A percentile compares a stretch with the other conserved stretches of the same genome.
phyloP scores from a whole-genome alignment of 2,113 vertebrate species.

The Macheiramphus alcinus region DNA sequence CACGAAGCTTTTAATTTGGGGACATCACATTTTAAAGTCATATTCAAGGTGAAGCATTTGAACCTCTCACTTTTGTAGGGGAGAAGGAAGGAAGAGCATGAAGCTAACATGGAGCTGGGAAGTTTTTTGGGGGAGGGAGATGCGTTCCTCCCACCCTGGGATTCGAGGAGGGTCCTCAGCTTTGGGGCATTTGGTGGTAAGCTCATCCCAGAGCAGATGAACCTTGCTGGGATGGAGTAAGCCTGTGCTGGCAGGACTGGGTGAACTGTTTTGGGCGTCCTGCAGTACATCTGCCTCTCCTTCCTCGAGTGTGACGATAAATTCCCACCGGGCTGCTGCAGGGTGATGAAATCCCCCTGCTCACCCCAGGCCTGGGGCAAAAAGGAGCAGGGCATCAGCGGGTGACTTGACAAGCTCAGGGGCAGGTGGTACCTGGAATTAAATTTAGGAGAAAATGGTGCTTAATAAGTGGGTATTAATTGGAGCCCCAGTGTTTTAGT shows the following conservation, averaged over 20 bases:
- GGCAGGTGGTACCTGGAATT: neutral
- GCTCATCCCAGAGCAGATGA: rapidly evolving
- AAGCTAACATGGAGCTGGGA: neutral
- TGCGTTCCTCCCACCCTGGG: neutral
- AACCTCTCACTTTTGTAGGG: neutral
- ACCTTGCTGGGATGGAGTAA: neutral
- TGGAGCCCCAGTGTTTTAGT: neutral
- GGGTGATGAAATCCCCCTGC: rapidly evolving
- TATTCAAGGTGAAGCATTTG: neutral
- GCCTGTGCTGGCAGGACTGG: neutral
- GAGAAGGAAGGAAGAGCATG: neutral
- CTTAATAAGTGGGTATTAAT: neutral
- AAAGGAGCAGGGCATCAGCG: neutral
- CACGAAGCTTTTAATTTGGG: neutral
- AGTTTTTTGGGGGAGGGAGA: rapidly evolving
- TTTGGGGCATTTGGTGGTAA: neutral
- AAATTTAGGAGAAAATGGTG: neutral
- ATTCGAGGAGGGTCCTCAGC: neutral
- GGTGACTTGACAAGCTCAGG: neutral
- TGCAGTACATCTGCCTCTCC: neutral
- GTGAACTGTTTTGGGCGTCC: neutral
- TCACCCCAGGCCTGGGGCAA: neutral
- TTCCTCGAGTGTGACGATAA: rapidly evolving
- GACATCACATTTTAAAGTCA: rapidly evolving
- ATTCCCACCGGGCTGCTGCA: neutral